Evolutionary conservation across 2,113 vertebrate genomes (phyloP).

Genomic region (Sander lucioperca): DNA sequence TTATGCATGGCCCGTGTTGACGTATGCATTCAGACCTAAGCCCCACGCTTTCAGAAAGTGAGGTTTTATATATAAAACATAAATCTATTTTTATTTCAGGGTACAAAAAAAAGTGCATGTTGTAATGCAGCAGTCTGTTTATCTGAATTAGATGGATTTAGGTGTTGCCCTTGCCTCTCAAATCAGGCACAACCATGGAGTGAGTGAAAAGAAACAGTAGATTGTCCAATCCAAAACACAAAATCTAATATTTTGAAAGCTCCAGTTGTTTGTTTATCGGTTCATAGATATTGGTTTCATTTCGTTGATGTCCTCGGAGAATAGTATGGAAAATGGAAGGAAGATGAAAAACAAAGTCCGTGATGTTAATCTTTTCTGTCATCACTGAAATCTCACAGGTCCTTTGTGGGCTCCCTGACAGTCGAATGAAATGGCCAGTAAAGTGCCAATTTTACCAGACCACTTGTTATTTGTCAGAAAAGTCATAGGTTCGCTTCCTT

Average conservation of each 20-base stretch:
- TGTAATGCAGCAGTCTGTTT: conserved; percentile 12
- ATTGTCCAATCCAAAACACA: conserved; percentile 50
- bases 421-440: conserved; percentile 72
- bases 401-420: conserved; percentile 65
- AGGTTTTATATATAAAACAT: conserved; percentile 34
- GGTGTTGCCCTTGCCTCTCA: conserved; percentile 43
- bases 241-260: conserved; percentile 65
- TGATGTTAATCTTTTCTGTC: conserved; percentile 80
- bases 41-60: conserved; percentile 7
- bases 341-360: conserved; percentile 77
- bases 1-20: conserved; percentile 20
- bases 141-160: conserved; percentile 18
- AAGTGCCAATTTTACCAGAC: conserved; percentile 80
- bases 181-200: conserved; percentile 32
- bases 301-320: conserved; percentile 64
- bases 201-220: conserved; percentile 34
- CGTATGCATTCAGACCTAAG: conserved; percentile 37
- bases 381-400: conserved; percentile 70
- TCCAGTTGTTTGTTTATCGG: conserved; percentile 54
- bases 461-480: conserved; percentile 70
- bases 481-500: conserved; percentile 71
- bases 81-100: conserved; percentile 42
- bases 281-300: conserved; percentile 73
- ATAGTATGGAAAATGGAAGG: conserved; percentile 64
- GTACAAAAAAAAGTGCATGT: conserved; percentile 5